A percentile compares a stretch with the other conserved stretches of the same genome.
Conservation (phyloP, 2,888 invertebrate genomes). For the Synergus gifuensis region DNA sequence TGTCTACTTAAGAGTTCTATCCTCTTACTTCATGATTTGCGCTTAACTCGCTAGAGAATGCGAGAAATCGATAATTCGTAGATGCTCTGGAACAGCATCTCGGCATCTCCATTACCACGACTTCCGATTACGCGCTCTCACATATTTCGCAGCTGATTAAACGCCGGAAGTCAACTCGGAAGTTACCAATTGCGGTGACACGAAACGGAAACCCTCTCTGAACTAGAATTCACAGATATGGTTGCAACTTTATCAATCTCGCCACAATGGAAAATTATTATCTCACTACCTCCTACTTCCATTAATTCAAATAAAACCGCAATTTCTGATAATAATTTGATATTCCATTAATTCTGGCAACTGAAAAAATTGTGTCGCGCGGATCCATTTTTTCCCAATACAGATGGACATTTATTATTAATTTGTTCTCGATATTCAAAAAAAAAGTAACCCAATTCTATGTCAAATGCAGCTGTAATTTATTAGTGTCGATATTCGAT, state of each 20-base stretch:
- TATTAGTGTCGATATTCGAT: conserved; percentile 3
- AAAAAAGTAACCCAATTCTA: background rate
- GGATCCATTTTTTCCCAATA: background rate
- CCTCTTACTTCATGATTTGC: conserved; percentile 3
- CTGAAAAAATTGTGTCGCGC: background rate
- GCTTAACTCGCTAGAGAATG: background rate
- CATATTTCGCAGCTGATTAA: conserved; percentile 1
- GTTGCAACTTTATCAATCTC: background rate
- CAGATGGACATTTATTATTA: background rate
- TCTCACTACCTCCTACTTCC: background rate
- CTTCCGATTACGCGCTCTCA: background rate
- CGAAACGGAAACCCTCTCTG: background rate
- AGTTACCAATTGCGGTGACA: background rate
- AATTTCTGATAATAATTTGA: background rate
- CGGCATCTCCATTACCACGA: conserved; percentile 46
- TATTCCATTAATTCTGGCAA: background rate
- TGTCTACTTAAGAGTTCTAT: background rate
- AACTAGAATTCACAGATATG: background rate
- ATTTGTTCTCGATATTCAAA: background rate
- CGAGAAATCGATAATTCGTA: conserved; percentile 54
- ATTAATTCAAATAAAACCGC: background rate
- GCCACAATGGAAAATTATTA: background rate
- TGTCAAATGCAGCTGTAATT: background rate
- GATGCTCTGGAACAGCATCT: conserved; percentile 42
- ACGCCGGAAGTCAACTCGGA: background rate